Conservation (phyloP, 1,140 invertebrate genomes). For the Drosophila tristis region DNA sequence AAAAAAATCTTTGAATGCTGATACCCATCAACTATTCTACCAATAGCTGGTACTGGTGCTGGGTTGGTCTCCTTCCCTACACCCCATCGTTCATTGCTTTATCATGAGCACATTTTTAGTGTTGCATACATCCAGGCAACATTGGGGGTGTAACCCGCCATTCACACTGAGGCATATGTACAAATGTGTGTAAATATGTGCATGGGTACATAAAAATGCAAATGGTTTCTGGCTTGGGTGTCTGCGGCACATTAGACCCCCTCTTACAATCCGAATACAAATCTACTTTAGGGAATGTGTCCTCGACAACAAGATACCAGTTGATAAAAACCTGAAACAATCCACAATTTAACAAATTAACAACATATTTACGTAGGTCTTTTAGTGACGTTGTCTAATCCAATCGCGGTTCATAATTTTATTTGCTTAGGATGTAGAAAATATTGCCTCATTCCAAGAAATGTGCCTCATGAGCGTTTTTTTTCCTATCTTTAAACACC, state of each 20-base stretch:
- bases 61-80: neutral
- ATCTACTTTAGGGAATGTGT: conserved; percentile 13
- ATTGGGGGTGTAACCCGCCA: conserved; percentile 60
- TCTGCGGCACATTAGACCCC: conserved; percentile 33
- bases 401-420: too few relatives aligned
- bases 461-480: too few relatives aligned
- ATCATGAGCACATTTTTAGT: conserved; percentile 75
- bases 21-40: conserved; percentile 50
- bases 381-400: too few relatives aligned
- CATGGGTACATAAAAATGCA: conserved; percentile 56
- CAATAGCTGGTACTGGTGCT: conserved; percentile 18
- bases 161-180: conserved; percentile 48
- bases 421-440: too few relatives aligned
- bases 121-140: conserved; percentile 76
- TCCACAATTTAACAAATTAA: too few relatives aligned
- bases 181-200: conserved; percentile 23
- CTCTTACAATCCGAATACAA: neutral
- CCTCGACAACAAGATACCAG: conserved; percentile 48
- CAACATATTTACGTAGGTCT: too few relatives aligned
- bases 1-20: conserved; percentile 28
- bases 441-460: too few relatives aligned
- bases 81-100: conserved; percentile 47
- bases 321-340: neutral
- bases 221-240: conserved; percentile 65
- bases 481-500: too few relatives aligned